phyloP scores from a whole-genome alignment of 30 jellyfish, hydroid and myxozoan species.

The Calvadosia cruxmelitensis region DNA sequence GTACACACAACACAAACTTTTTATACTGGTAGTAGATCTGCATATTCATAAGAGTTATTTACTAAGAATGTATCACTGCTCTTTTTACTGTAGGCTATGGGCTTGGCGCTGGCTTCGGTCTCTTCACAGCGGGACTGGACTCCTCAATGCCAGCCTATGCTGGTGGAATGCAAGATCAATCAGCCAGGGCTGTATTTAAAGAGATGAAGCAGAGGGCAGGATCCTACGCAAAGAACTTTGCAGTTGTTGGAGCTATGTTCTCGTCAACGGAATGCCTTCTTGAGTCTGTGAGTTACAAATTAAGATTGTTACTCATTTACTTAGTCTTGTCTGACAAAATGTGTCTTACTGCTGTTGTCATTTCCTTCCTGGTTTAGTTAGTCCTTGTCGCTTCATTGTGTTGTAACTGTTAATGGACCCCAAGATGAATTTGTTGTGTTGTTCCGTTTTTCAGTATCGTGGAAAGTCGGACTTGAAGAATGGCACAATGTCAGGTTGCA shows the following conservation, averaged over 20 bases:
- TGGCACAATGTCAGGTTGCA: conserved; percentile 99
- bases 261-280: conserved; percentile 90
- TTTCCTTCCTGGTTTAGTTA: too few species aligned
- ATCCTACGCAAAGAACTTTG: conserved; percentile 91
- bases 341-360: too few species aligned
- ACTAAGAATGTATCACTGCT: too few species aligned
- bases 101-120: conserved; percentile 93
- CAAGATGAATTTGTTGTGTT: too few species aligned
- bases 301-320: too few species aligned
- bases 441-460: conserved; percentile 59
- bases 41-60: too few species aligned
- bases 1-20: too few species aligned
- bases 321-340: too few species aligned
- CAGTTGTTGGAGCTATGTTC: conserved; percentile 98
- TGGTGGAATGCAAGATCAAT: conserved; percentile 65
- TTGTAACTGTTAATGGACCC: too few species aligned
- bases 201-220: conserved; percentile 93
- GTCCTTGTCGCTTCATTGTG: too few species aligned
- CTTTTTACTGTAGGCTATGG: conserved; percentile 65
- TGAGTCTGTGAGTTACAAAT: conserved; percentile 56
- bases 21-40: too few species aligned
- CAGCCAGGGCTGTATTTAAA: conserved; percentile 71
- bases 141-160: conserved; percentile 91
- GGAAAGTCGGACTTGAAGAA: conserved; percentile 88
- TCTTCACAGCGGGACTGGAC: conserved; percentile 96